Base-by-base conservation (phyloP, 2,888 invertebrate genomes). In the Hipparchia semele region DNA sequence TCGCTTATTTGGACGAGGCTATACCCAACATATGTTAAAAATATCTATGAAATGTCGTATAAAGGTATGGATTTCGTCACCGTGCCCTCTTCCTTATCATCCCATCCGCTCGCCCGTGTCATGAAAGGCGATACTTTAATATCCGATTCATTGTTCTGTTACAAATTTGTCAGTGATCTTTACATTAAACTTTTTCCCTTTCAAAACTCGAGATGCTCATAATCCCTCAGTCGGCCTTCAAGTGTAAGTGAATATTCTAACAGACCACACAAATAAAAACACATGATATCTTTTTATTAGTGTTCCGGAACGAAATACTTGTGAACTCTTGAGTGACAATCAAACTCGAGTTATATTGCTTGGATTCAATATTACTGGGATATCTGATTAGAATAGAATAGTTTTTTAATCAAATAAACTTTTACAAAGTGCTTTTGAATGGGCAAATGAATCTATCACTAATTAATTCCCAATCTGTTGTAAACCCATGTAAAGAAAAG, bases 141-240 rank as follows among this genome's bases (percentile, higher is more conserved):
- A 91, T 92, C 92, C 91, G 88, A 93, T 89, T 92, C 93, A 93
- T 93, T 94, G 93, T 93, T 92, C 92, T 93, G 94, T 93, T 92
- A 93, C 92, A 94, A 94, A 94, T 93, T 93, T 93, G 93, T 94
- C 92, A 94, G 92, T 90, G 93, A 94, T 94, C 93, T 92, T 92
- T 87, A 92, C 91, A 93, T 91, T 88, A 88, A 91, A 91, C 90
- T 91, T 92, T 93, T 92, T 90, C 86, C 86, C 87, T 86, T 90
- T 89, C 89, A 87, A 88, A 93, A 92, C 86, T 88, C 87, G 91
- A 93, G 88, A 87, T 89, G 90, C 86, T 87, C 87, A 93, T 94
- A 94, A 92, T 93, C 91, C 87, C 84, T 83, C 73, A 71, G 80
- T 85, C 86, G 87, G 84, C 85, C 82, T 82, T 83, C 85, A 83